Evolutionary conservation across 92 coral and sea anemone species (phyloP).

Genomic region (Palythoa caribaeorum): DNA sequence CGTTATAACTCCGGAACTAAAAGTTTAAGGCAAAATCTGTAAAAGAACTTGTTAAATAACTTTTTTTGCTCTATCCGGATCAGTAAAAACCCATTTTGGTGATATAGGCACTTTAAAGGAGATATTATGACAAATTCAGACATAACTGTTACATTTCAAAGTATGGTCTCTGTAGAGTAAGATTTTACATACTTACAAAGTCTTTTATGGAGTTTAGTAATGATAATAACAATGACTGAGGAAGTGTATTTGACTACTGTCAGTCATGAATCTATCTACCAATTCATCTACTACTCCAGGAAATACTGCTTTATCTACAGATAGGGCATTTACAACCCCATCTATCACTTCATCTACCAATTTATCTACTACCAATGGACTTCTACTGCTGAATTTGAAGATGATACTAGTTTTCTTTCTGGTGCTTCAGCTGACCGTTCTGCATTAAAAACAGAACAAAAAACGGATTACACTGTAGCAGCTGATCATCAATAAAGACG

Average conservation of each 20-base stretch:
- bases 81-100: no score
- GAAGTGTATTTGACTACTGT: no score
- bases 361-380: neutral
- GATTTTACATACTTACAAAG: neutral
- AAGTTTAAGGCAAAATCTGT: no score
- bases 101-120: neutral
- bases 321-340: neutral
- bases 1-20: no score
- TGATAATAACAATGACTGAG: neutral
- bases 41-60: no score
- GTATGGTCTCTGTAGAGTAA: neutral
- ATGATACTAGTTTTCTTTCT: neutral
- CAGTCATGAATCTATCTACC: no score
- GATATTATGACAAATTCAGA: neutral
- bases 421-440: neutral
- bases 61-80: no score
- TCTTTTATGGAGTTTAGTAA: neutral
- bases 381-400: neutral
- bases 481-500: no score
- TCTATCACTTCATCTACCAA: neutral
- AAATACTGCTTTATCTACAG: neutral
- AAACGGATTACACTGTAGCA: no score
- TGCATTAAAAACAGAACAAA: no score
- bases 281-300: no score
- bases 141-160: neutral